Percentiles rank a stretch among this genome's conserved stretches.
Conservation (phyloP, 2,113 vertebrate genomes). For the Parus major region DNA sequence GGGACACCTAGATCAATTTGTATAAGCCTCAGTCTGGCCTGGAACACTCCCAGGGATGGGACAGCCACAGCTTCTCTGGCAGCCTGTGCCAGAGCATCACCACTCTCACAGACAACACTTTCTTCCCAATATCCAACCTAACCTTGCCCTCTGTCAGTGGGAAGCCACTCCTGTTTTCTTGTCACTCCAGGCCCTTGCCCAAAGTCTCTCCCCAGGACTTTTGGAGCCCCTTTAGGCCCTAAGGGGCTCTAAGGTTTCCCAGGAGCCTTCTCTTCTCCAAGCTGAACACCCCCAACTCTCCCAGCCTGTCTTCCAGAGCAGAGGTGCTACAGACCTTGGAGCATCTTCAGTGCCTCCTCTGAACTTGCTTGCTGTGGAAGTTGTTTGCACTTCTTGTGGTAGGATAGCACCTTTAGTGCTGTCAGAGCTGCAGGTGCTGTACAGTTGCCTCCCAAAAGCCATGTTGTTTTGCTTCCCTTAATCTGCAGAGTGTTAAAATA, state of each 20-base stretch:
- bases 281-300: neutral
- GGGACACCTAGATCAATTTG: neutral
- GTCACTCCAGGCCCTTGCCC: neutral
- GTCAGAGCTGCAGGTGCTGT: neutral
- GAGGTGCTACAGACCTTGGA: neutral
- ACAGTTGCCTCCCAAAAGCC: neutral
- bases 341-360: neutral
- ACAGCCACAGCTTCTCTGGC: neutral
- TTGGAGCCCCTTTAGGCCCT: neutral
- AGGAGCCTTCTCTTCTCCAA: neutral
- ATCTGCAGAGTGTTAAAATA: neutral
- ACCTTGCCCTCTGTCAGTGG: neutral
- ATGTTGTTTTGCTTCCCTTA: neutral
- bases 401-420: neutral
- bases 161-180: neutral
- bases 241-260: neutral
- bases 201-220: neutral
- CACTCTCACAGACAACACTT: neutral
- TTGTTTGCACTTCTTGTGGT: too few species aligned
- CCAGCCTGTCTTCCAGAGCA: neutral
- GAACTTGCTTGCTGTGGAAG: neutral
- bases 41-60: neutral
- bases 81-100: neutral
- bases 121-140: neutral
- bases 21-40: neutral